Percentiles rank a stretch among this genome's conserved stretches.
Conservation (phyloP, 2,888 invertebrate genomes). For the Volucella inflata region DNA sequence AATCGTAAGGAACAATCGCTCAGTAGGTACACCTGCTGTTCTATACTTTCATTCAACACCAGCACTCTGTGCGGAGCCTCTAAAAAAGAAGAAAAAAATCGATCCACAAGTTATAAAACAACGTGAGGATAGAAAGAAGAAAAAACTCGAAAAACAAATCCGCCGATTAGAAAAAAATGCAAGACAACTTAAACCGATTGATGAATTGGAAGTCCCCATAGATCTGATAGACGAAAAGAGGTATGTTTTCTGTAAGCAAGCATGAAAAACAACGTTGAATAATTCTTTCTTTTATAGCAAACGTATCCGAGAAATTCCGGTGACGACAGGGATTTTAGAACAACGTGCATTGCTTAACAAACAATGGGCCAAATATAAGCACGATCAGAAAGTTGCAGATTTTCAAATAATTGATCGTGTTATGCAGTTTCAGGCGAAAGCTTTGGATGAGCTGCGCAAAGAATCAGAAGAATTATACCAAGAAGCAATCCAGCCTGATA, state of each 20-base stretch:
- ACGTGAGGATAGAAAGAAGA: slow-evolving; percentile 92
- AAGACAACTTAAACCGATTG: slow-evolving; percentile 94
- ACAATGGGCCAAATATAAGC: slow-evolving; percentile 90
- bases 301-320: slow-evolving; percentile 84
- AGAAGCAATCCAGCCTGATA: slow-evolving; percentile 93
- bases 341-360: slow-evolving; percentile 88
- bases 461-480: slow-evolving; percentile 94
- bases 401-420: slow-evolving; percentile 89
- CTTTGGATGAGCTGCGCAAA: slow-evolving; percentile 90
- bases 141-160: slow-evolving; percentile 94
- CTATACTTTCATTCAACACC: slow-evolving; percentile 79
- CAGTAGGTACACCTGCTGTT: slow-evolving; percentile 48
- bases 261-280: neutral
- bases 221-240: slow-evolving; percentile 87
- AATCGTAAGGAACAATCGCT: slow-evolving; percentile 28
- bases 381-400: slow-evolving; percentile 87
- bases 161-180: slow-evolving; percentile 91
- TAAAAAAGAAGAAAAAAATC: slow-evolving; percentile 94
- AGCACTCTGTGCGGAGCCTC: slow-evolving; percentile 88
- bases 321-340: slow-evolving; percentile 87
- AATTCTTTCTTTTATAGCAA: slow-evolving; percentile 81
- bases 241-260: slow-evolving; percentile 83
- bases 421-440: slow-evolving; percentile 89
- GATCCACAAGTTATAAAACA: slow-evolving; percentile 92
- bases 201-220: slow-evolving; percentile 91